These are phyloP conservation scores for Dasypus novemcinctus DNA, from an alignment of 2,113 vertebrate species.

Conservation along the genomic window DNA sequence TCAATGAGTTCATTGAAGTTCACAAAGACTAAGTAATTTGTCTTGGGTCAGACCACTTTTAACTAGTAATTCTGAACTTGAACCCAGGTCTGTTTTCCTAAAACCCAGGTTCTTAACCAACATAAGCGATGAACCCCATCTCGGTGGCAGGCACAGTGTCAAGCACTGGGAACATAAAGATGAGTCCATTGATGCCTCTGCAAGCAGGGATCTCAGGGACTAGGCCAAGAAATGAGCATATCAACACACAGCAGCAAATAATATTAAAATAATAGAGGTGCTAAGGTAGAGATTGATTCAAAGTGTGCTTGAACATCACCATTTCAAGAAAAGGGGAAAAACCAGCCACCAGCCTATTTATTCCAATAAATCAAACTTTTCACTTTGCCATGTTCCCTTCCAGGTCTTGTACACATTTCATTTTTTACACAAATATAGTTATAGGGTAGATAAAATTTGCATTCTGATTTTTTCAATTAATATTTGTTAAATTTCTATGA, in stretches of 20 bases:
- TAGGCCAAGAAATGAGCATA: neutral
- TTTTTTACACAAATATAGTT: neutral
- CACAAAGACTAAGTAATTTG: neutral
- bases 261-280: neutral
- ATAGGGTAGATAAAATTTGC: neutral
- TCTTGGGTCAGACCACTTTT: neutral
- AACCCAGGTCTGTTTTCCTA: neutral
- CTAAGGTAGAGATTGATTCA: neutral
- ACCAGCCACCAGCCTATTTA: neutral
- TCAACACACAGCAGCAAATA: neutral
- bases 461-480: neutral
- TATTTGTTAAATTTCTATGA: neutral
- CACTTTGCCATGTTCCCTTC: neutral
- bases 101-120: neutral
- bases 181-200: neutral
- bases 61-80: neutral
- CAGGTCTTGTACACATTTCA: neutral
- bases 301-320: neutral
- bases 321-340: constrained; percentile 4
- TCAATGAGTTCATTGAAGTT: neutral
- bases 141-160: neutral
- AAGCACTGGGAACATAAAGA: neutral
- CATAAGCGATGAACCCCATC: neutral
- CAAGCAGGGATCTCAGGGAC: neutral
- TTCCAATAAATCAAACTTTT: neutral